Evolutionary conservation across 2,113 vertebrate species (phyloP).

Genomic region (Eubucco bourcierii): DNA sequence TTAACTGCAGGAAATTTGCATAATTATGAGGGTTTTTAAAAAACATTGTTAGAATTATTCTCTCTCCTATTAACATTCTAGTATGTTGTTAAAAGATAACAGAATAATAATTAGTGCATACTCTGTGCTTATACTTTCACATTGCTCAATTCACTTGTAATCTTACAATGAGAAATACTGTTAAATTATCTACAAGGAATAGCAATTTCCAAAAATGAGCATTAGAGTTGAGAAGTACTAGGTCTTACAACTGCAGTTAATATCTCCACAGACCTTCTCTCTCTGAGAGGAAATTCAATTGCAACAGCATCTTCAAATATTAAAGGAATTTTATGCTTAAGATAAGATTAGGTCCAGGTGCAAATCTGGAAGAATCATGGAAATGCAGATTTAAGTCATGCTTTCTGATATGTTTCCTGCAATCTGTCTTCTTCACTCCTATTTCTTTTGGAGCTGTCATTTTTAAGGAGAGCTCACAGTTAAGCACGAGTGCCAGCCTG

Average conservation of each 20-base stretch:
- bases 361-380: not conserved
- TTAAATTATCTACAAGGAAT: not conserved
- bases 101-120: constrained; percentile 7
- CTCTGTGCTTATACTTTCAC: constrained; percentile 14
- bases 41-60: constrained; percentile 33
- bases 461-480: not conserved
- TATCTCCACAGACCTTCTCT: not conserved
- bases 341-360: not conserved
- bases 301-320: not conserved
- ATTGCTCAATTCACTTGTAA: not conserved
- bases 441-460: not conserved
- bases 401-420: not conserved
- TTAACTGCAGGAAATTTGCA: constrained; percentile 46
- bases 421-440: not conserved
- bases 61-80: constrained; percentile 28
- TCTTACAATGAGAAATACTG: constrained; percentile 10
- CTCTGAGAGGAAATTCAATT: not conserved
- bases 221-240: not conserved
- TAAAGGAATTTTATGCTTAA: not conserved
- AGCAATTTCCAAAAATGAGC: not conserved
- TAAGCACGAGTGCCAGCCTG: not conserved
- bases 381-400: not conserved
- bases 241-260: not conserved
- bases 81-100: constrained; percentile 44
- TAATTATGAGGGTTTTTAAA: not conserved